Evolutionary conservation across 2,888 invertebrate genomes (phyloP).

Genomic region (Melinaea marsaeus): DNA sequence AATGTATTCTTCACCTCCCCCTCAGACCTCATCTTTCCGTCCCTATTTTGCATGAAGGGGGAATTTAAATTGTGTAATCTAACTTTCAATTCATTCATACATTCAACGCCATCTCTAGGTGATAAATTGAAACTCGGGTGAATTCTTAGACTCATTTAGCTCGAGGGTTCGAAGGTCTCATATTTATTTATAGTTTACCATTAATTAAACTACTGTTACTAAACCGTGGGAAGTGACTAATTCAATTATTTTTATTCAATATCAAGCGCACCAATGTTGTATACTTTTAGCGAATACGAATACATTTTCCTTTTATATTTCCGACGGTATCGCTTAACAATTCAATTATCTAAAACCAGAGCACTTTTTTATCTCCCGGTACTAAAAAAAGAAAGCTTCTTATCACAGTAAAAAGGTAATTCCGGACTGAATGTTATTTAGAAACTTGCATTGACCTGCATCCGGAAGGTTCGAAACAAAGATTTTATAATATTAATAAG

Average conservation of each 20-base stretch:
- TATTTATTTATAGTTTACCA: conserved; percentile 28
- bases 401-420: conserved; percentile 1
- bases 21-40: conserved; percentile 73
- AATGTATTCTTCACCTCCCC: conserved; percentile 68
- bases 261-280: too few species aligned
- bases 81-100: conserved; percentile 79
- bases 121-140: conserved; percentile 75
- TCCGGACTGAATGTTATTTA: conserved; percentile 22
- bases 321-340: background rate
- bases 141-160: conserved; percentile 67
- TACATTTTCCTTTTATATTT: background rate
- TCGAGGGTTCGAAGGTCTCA: background rate
- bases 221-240: too few species aligned
- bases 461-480: conserved; percentile 18
- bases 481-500: conserved; percentile 8
- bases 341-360: conserved; percentile 4
- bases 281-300: background rate
- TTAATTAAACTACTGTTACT: background rate
- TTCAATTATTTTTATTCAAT: too few species aligned
- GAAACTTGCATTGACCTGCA: conserved; percentile 26
- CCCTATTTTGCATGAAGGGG: conserved; percentile 78
- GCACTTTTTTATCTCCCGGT: background rate
- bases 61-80: conserved; percentile 79
- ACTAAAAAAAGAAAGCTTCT: conserved; percentile 3
- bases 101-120: conserved; percentile 75